A percentile compares a stretch with the other conserved stretches of the same genome.
These are phyloP conservation scores for Coturnix japonica DNA, from an alignment of 2,113 vertebrate species.

Conservation along the genomic window DNA sequence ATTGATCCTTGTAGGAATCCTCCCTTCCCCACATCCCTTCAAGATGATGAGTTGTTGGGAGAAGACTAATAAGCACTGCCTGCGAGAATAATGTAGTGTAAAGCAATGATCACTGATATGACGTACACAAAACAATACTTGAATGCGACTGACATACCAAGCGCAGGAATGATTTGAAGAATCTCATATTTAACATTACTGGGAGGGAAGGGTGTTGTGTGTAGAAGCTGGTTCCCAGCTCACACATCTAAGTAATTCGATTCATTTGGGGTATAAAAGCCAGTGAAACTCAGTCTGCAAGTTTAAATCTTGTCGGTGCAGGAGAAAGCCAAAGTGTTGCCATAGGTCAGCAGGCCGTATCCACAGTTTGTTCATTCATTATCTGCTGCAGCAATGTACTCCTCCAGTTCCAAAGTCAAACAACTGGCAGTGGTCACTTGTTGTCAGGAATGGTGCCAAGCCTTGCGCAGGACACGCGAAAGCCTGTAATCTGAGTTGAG, in stretches of 20 bases:
- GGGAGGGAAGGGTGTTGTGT: not conserved
- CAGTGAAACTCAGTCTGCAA: slow-evolving; percentile 19
- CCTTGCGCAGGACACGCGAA: not conserved
- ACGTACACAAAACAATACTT: not conserved
- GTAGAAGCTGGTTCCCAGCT: not conserved
- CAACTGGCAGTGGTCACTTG: not conserved
- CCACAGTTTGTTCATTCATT: slow-evolving; percentile 46
- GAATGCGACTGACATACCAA: not conserved
- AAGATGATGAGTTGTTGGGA: not conserved
- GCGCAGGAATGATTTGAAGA: not conserved
- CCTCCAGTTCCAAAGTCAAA: slow-evolving; percentile 40
- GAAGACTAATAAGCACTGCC: not conserved
- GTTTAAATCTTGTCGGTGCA: slow-evolving; percentile 5
- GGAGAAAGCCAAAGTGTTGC: slow-evolving; percentile 53
- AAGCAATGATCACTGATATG: not conserved
- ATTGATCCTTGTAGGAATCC: not conserved
- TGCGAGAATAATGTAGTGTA: not conserved
- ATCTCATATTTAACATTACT: not conserved
- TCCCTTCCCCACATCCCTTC: not conserved
- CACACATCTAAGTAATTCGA: not conserved
- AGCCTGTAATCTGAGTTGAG: not conserved
- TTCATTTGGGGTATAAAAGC: slow-evolving; percentile 41
- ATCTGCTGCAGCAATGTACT: not conserved
- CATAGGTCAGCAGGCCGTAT: slow-evolving; percentile 29
- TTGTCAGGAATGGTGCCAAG: not conserved